A percentile compares a stretch with the other conserved stretches of the same genome.
Evolutionary conservation across 2,797 vertebrate species (phyloP).

Genomic region (Sitta carolinensis): DNA sequence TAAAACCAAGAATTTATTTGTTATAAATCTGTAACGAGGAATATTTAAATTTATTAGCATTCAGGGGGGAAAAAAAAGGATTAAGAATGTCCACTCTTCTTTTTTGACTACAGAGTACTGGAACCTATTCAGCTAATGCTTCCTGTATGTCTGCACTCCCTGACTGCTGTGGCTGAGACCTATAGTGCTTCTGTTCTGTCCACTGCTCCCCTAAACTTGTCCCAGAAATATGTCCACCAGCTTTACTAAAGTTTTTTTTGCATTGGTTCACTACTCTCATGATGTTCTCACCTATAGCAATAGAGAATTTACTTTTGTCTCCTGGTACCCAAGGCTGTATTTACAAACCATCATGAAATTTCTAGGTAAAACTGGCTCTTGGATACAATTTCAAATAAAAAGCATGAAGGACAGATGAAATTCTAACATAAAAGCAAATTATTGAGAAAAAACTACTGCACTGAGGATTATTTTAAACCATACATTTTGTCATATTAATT

Average conservation of each 20-base stretch:
- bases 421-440: neutral
- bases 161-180: neutral
- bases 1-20: neutral
- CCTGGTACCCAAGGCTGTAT: neutral
- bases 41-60: neutral
- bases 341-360: neutral
- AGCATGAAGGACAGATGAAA: neutral
- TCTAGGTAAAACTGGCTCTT: neutral
- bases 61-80: accelerated
- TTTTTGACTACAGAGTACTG: neutral
- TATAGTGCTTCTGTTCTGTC: neutral
- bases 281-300: neutral
- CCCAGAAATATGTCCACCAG: neutral
- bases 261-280: neutral
- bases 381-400: neutral
- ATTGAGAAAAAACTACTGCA: neutral
- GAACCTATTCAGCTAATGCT: neutral
- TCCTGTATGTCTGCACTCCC: neutral
- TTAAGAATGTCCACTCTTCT: neutral
- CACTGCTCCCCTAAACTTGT: accelerated
- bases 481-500: slow-evolving; percentile 35
- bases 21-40: neutral
- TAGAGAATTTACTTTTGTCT: neutral
- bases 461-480: neutral
- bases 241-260: neutral